A percentile compares a stretch with the other conserved stretches of the same genome.
Conservation (phyloP, 2,888 invertebrate genomes). For the Capitulum mitella region DNA sequence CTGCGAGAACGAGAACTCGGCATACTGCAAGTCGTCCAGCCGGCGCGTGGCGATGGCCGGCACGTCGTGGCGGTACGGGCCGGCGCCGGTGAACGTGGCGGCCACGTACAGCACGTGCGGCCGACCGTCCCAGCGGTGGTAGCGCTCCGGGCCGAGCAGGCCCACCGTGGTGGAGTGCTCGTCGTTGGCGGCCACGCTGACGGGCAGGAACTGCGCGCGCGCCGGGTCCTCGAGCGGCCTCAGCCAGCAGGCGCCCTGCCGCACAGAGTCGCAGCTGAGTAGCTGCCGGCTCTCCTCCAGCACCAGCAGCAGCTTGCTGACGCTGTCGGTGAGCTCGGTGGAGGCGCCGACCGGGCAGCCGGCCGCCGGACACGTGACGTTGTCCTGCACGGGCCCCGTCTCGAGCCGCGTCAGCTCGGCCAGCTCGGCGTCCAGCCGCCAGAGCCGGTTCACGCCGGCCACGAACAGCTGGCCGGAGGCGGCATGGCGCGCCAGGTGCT, state of each 20-base stretch:
- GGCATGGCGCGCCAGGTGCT: slow-evolving; percentile 33
- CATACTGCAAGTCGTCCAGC: slow-evolving; percentile 68
- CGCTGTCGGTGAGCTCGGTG: slow-evolving; percentile 67
- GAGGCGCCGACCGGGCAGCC: slow-evolving; percentile 58
- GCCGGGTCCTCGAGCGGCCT: slow-evolving; percentile 73
- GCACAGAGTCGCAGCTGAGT: slow-evolving; percentile 79
- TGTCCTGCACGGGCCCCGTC: slow-evolving; percentile 80
- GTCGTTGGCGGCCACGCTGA: slow-evolving; percentile 85
- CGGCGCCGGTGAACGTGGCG: slow-evolving; percentile 84
- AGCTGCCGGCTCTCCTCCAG: slow-evolving; percentile 70
- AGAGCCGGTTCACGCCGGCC: slow-evolving; percentile 35
- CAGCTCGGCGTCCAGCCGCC: slow-evolving; percentile 29
- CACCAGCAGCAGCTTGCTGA: slow-evolving; percentile 68
- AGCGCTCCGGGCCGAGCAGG: slow-evolving; percentile 82
- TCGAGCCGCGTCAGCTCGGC: slow-evolving; percentile 46
- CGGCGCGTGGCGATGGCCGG: slow-evolving; percentile 85
- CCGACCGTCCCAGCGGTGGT: slow-evolving; percentile 58
- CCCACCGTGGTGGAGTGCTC: slow-evolving; percentile 82
- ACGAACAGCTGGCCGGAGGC: slow-evolving; percentile 33
- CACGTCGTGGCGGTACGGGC: slow-evolving; percentile 84
- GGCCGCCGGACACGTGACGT: slow-evolving; percentile 79
- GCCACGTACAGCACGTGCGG: slow-evolving; percentile 85
- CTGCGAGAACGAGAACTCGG: slow-evolving; percentile 74
- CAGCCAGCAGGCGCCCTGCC: slow-evolving; percentile 82
- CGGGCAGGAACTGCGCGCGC: slow-evolving; percentile 62